Base-by-base conservation (phyloP, 2,797 vertebrate species). In the Lateolabrax maculatus region DNA sequence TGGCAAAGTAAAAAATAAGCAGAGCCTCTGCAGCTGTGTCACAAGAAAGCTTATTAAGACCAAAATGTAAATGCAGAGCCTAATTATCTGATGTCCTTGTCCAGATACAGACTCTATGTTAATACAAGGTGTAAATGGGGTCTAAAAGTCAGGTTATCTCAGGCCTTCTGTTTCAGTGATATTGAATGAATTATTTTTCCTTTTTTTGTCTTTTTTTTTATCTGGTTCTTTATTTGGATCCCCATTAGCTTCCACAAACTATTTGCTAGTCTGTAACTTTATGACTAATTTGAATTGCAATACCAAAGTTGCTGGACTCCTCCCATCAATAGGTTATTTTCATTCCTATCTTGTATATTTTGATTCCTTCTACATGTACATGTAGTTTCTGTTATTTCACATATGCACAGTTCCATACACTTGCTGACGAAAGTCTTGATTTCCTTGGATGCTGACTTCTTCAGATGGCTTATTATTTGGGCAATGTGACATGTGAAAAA, bases 1-100 rank as follows among this genome's bases (percentile, higher is more conserved):
- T 53, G 27, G 36, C 4, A 48, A 43, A 61, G n/a, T 19, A 41
- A 48, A 74, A 34, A 71, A 66, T 27, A 64, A 52, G 27, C 25
- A 31, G 6, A 43, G 27, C 1, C 60, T 55, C 31, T 16, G 76
- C 23, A 27, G 37, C 37, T 48, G 19, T 12, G 23, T 41, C 25
- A 34, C 9, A 63, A 51, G 61, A 48, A 61, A 55, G 16, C 27
- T 16, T 67, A 65, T 64, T 36, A 55, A 48, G 9, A 31, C 51
- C 5, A 39, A 63, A 39, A 39, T 21, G 12, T n/a, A n/a, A 71
- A 71, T 15, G 23, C 36, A 55, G 43, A 31, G 29, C 11, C 8
- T 16, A 13, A 39, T 48, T 6, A 51, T 43, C 25, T 62, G 25
- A 52, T 36, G 51, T 0, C 2, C 51, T 49, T 63, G 34, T 61